Percentiles rank a stretch among this genome's conserved stretches.
These are phyloP conservation scores for Cyphomyrus discorhynchus DNA, from an alignment of 2,113 vertebrate genomes.

Conservation along the genomic window DNA sequence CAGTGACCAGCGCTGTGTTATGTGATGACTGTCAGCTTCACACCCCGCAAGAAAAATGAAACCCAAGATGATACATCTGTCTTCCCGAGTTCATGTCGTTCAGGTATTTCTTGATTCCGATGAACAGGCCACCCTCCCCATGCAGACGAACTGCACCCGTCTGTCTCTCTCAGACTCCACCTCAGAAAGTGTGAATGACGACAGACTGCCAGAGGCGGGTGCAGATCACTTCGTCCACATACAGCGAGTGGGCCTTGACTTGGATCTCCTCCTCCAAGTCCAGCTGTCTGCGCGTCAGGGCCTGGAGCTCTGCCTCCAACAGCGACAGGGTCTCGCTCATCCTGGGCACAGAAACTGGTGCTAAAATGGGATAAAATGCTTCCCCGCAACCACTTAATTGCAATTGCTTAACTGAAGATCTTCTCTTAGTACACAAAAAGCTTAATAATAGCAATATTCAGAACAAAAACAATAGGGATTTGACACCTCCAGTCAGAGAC, in stretches of 20 bases:
- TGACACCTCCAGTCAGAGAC: not conserved
- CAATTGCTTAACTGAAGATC: not conserved
- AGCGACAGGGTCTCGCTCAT: slow-evolving; percentile 55
- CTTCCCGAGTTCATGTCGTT: not conserved
- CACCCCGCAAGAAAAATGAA: not conserved
- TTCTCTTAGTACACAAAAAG: not conserved
- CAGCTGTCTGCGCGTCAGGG: slow-evolving; percentile 64
- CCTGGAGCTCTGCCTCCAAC: slow-evolving; percentile 64
- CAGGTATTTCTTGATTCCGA: not conserved
- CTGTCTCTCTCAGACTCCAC: not conserved
- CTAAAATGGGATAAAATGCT: not conserved
- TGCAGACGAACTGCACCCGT: not conserved
- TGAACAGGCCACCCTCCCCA: not conserved
- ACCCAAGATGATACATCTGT: not conserved
- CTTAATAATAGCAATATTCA: not conserved
- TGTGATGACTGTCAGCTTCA: not conserved
- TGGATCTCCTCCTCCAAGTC: slow-evolving; percentile 76
- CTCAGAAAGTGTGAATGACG: slow-evolving; percentile 58
- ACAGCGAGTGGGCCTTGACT: slow-evolving; percentile 71
- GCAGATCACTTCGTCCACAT: slow-evolving; percentile 83
- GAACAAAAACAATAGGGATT: not conserved
- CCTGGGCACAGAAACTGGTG: slow-evolving; percentile 46
- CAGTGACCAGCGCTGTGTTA: not conserved
- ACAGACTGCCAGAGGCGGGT: slow-evolving; percentile 67
- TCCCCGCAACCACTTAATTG: not conserved